Percentiles rank a stretch among this genome's conserved stretches.
These are phyloP conservation scores for Rhynchotus rufescens DNA, from an alignment of 2,797 vertebrate genomes.

Conservation along the genomic window DNA sequence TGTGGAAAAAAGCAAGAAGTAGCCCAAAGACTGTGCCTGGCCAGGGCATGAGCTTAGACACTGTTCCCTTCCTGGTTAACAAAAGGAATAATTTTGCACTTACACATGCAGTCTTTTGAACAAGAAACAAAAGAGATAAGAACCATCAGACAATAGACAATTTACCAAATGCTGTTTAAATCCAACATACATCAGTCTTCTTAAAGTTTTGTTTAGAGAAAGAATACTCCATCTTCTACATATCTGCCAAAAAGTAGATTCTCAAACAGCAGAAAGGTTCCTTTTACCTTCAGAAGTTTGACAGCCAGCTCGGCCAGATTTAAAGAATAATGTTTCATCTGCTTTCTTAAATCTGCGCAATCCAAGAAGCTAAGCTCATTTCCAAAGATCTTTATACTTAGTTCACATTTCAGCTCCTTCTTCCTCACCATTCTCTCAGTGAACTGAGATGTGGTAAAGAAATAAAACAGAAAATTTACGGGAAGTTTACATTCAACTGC, in stretches of 20 bases:
- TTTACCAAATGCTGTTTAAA: not conserved
- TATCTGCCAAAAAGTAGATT: not conserved
- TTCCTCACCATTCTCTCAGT: constrained; percentile 64
- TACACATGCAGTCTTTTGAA: not conserved
- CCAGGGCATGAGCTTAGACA: not conserved
- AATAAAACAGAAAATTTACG: not conserved
- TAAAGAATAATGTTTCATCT: constrained; percentile 79
- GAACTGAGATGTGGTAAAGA: constrained; percentile 74
- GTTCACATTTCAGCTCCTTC: constrained; percentile 73
- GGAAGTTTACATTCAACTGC: not conserved
- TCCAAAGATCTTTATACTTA: constrained; percentile 87
- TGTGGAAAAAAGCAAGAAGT: not conserved
- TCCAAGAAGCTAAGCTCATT: constrained; percentile 85
- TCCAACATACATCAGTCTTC: not conserved
- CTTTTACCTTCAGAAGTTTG: constrained; percentile 87
- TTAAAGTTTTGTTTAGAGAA: not conserved
- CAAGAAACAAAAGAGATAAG: not conserved
- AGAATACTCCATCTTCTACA: not conserved
- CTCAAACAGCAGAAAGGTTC: not conserved
- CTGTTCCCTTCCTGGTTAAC: not conserved
- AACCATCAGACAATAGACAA: not conserved
- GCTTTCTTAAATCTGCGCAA: constrained; percentile 80
- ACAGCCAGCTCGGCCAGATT: constrained; percentile 82
- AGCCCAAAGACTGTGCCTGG: not conserved
- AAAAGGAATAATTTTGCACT: not conserved